Conservation (phyloP, 2,797 vertebrate species). For the Psittacula echo region DNA sequence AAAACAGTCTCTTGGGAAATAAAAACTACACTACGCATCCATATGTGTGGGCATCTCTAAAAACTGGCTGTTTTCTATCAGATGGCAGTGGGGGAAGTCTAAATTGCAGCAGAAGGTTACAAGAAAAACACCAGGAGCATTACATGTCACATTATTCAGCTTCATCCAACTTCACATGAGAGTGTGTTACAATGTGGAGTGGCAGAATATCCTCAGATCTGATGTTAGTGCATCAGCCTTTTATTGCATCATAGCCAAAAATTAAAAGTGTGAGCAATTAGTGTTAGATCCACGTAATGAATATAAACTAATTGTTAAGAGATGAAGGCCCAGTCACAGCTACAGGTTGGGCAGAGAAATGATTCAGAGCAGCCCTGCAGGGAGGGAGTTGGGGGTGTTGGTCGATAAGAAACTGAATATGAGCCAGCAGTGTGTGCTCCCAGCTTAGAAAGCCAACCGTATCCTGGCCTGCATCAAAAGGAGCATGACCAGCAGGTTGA, state of each 20-base stretch:
- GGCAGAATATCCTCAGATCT: neutral
- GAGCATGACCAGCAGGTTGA: neutral
- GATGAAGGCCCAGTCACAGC: neutral
- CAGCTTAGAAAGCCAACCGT: neutral
- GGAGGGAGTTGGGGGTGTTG: neutral
- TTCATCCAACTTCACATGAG: neutral
- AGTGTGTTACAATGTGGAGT: accelerated
- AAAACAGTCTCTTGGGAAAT: neutral
- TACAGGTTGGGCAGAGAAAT: neutral
- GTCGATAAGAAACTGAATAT: neutral
- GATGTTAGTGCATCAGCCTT: neutral
- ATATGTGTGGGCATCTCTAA: neutral
- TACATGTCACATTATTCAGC: accelerated
- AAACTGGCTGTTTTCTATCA: neutral
- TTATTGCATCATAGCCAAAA: neutral
- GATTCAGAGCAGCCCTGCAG: neutral
- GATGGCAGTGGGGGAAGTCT: neutral
- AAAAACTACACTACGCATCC: neutral
- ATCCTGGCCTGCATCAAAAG: neutral
- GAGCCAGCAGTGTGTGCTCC: neutral
- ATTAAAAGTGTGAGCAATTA: neutral
- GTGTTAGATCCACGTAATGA: neutral
- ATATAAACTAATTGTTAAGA: neutral
- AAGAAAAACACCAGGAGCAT: neutral
- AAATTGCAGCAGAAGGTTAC: neutral